These are phyloP conservation scores for Struthio camelus DNA, from an alignment of 2,113 vertebrate genomes.

Conservation along the genomic window DNA sequence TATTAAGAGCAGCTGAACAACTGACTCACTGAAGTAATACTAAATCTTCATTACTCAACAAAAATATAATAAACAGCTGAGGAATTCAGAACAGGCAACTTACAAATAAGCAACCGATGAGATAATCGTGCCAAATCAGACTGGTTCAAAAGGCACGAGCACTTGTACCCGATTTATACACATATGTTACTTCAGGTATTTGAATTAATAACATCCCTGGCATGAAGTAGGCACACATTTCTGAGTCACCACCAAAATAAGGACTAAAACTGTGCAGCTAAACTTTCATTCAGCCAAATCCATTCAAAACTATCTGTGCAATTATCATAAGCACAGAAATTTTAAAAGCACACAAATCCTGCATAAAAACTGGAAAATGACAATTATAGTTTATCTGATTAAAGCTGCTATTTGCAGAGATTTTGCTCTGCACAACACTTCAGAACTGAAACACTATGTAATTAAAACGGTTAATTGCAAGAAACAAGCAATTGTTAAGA, in stretches of 20 bases:
- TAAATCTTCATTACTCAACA: neutral
- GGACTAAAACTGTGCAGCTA: slow-evolving; percentile 18
- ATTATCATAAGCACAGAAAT: slow-evolving; percentile 12
- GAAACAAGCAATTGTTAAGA: slow-evolving; percentile 57
- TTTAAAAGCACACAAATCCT: slow-evolving; percentile 32
- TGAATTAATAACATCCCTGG: neutral
- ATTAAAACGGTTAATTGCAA: slow-evolving; percentile 78
- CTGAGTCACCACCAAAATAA: slow-evolving; percentile 17
- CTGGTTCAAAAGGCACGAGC: neutral
- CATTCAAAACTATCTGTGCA: neutral
- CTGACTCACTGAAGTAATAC: neutral
- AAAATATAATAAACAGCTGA: neutral
- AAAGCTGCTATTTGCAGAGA: slow-evolving; percentile 72
- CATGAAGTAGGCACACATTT: slow-evolving; percentile 18
- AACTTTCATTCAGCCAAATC: slow-evolving; percentile 12
- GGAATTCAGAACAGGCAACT: neutral
- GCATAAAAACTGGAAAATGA: slow-evolving; percentile 58
- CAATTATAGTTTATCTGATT: slow-evolving; percentile 62
- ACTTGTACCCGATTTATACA: slow-evolving; percentile 5
- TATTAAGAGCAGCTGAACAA: neutral
- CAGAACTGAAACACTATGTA: slow-evolving; percentile 62
- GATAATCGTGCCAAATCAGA: neutral
- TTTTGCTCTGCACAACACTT: slow-evolving; percentile 60
- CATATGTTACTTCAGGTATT: neutral
- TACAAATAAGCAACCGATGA: neutral